Evolutionary conservation across 2,888 invertebrate species (phyloP).

Genomic region (Orthonevra nobilis): DNA sequence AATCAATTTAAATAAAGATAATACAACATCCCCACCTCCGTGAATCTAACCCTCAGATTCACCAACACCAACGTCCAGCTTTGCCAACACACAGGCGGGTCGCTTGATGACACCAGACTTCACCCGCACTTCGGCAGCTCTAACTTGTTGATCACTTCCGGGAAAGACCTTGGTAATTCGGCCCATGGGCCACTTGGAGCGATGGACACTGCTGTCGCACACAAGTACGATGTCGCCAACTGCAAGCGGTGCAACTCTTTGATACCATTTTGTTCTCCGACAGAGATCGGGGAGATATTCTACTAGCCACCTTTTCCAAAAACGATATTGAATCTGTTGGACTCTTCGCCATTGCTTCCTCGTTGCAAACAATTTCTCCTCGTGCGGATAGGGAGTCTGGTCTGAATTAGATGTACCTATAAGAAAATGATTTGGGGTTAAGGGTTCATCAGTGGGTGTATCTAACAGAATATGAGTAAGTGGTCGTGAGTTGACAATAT

Average conservation of each 20-base stretch:
- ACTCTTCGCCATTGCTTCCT: conserved; percentile 8
- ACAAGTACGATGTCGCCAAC: conserved; percentile 41
- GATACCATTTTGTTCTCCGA: conserved; percentile 56
- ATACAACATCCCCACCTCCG: conserved; percentile 21
- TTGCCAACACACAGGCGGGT: conserved; percentile 28
- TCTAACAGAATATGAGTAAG: conserved; percentile 11
- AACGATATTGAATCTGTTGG: conserved; percentile 4
- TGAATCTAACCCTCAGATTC: conserved; percentile 15
- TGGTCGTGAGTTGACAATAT: neutral
- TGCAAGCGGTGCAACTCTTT: conserved; percentile 32
- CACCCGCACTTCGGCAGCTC: conserved; percentile 16
- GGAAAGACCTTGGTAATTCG: conserved; percentile 17
- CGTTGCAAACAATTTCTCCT: neutral
- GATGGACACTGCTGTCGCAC: conserved; percentile 42
- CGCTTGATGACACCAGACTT: conserved; percentile 18
- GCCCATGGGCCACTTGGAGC: conserved; percentile 35
- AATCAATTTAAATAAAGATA: neutral
- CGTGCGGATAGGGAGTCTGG: conserved; percentile 9
- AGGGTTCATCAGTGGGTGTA: conserved; percentile 2
- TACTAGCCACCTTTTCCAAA: conserved; percentile 32
- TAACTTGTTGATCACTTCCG: conserved; percentile 20
- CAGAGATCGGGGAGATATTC: conserved; percentile 57
- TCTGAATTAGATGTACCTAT: conserved; percentile 15
- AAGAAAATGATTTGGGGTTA: conserved; percentile 40
- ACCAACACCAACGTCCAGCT: conserved; percentile 12